These are phyloP conservation scores for Diplosoma virens DNA, from an alignment of 23 tunicate species.

Conservation along the genomic window DNA sequence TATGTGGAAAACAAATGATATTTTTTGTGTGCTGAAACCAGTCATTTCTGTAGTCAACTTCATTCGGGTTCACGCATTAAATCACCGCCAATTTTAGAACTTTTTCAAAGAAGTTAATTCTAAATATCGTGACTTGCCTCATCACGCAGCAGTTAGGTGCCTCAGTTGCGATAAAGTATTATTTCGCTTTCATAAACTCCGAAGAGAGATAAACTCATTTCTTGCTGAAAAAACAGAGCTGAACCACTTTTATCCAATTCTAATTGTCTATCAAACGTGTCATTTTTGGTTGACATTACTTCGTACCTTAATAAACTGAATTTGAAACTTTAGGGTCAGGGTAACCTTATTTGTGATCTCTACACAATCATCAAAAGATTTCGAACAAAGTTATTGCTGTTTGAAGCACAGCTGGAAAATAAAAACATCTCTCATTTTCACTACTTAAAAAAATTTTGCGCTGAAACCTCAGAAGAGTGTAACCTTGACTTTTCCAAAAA, in stretches of 20 bases:
- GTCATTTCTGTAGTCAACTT: conserved; percentile 35
- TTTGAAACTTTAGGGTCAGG: too few relatives aligned
- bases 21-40: conserved; percentile 45
- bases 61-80: conserved; percentile 39
- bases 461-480: conserved; percentile 27
- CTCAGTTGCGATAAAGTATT: too few relatives aligned
- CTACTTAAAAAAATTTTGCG: conserved; percentile 31
- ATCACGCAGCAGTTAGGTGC: too few relatives aligned
- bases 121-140: conserved; percentile 35
- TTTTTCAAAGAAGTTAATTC: conserved; percentile 27
- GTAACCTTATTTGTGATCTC: conserved; percentile 46
- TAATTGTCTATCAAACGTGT: too few relatives aligned
- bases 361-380: conserved; percentile 42
- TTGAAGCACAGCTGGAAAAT: conserved; percentile 32
- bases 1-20: conserved; percentile 35
- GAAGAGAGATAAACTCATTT: too few relatives aligned
- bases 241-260: too few relatives aligned
- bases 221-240: too few relatives aligned
- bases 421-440: conserved; percentile 43
- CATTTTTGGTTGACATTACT: too few relatives aligned
- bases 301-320: too few relatives aligned
- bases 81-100: conserved; percentile 39
- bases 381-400: conserved; percentile 31
- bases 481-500: conserved; percentile 28
- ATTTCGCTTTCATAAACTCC: too few relatives aligned